A percentile compares a stretch with the other conserved stretches of the same genome.
These are phyloP conservation scores for Nephrotoma flavescens DNA, from an alignment of 2,888 invertebrate genomes.

Conservation along the genomic window DNA sequence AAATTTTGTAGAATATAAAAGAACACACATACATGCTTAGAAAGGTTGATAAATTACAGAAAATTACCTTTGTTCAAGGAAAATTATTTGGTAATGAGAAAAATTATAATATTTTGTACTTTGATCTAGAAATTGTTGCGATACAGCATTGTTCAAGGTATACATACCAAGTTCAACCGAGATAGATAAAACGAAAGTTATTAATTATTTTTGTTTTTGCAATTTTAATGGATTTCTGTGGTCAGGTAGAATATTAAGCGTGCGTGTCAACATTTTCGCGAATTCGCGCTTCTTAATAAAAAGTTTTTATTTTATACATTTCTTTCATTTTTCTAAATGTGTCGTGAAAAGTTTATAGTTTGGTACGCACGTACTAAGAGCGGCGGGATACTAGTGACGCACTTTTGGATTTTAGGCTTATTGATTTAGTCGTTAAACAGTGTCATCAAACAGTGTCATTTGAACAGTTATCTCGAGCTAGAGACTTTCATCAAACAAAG, in stretches of 20 bases:
- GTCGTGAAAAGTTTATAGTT: too few relatives aligned
- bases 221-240: background rate
- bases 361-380: too few relatives aligned
- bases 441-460: too few relatives aligned
- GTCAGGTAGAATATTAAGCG: background rate
- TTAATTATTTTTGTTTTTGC: background rate
- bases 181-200: background rate
- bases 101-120: background rate
- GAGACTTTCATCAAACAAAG: too few relatives aligned
- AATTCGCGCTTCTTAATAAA: too few relatives aligned
- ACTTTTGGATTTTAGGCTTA: too few relatives aligned
- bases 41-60: background rate
- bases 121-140: background rate
- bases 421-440: too few relatives aligned
- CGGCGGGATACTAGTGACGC: too few relatives aligned
- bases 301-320: too few relatives aligned
- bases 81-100: background rate
- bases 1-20: background rate
- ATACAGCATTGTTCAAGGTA: background rate
- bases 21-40: background rate
- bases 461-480: too few relatives aligned
- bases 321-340: too few relatives aligned
- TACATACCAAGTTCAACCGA: background rate
- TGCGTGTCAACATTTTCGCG: too few relatives aligned
- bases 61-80: background rate